Percentiles rank a stretch among this genome's conserved stretches.
Conservation (phyloP, 1,140 invertebrate species). For the Melipona quadrifasciata region DNA sequence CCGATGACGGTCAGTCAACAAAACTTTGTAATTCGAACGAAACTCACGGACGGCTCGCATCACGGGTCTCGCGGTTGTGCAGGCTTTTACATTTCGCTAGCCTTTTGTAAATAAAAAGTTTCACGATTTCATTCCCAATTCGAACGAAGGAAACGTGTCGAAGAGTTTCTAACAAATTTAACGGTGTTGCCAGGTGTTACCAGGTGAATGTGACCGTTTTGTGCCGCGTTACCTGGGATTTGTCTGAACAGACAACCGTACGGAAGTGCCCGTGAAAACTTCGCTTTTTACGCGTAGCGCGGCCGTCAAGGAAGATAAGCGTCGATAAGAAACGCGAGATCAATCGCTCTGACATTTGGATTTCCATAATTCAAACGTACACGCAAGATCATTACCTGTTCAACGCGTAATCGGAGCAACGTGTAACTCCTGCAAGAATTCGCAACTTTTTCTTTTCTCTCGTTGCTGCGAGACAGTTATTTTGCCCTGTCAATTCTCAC, state of each 20-base stretch:
- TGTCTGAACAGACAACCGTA: constrained; percentile 7
- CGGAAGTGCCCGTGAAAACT: constrained; percentile 9
- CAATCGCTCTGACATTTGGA: background rate
- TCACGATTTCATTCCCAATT: background rate
- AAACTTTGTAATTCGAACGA: constrained; percentile 54
- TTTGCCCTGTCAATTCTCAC: too few relatives aligned
- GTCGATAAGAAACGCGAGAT: background rate
- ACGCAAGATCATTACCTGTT: background rate
- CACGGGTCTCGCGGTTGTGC: constrained; percentile 23
- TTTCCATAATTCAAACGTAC: background rate
- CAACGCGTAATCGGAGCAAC: background rate
- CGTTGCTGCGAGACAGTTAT: too few relatives aligned
- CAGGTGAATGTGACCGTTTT: constrained; percentile 68
- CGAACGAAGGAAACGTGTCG: background rate
- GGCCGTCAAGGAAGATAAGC: background rate
- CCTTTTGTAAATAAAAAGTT: background rate
- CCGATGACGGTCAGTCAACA: constrained; percentile 49
- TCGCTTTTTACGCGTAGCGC: background rate
- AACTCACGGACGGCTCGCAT: constrained; percentile 41
- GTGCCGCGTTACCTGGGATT: constrained; percentile 49
- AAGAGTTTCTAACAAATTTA: constrained; percentile 24
- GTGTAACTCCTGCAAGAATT: background rate
- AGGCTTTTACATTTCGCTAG: background rate
- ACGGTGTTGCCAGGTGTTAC: constrained; percentile 73
- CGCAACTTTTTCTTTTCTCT: too few relatives aligned